phyloP scores from a whole-genome alignment of 2,888 invertebrate genomes.

The Andrena hattorfiana region DNA sequence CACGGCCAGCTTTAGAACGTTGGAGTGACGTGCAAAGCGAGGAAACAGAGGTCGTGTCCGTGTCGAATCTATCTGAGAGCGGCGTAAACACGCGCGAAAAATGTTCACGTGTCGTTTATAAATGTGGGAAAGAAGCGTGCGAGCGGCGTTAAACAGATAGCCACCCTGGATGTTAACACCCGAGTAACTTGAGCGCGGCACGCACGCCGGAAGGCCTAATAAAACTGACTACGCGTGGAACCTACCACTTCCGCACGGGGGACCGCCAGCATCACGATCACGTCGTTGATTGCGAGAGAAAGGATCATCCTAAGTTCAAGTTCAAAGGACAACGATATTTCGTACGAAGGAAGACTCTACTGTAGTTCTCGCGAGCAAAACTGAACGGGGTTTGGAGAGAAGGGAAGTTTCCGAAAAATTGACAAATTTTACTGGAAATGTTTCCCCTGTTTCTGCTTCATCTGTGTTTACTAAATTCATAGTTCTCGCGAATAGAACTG shows the following conservation, averaged over 20 bases:
- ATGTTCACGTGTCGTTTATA: constrained; percentile 43
- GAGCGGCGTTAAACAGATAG: constrained; percentile 64
- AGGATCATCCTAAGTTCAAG: constrained; percentile 48
- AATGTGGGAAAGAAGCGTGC: constrained; percentile 69
- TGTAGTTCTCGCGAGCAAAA: too few species aligned
- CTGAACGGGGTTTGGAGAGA: too few species aligned
- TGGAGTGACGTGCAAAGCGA: too few species aligned
- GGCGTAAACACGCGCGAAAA: constrained; percentile 19
- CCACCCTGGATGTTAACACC: constrained; percentile 67
- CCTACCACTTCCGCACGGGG: constrained; percentile 60
- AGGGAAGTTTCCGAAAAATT: too few species aligned
- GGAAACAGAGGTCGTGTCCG: background rate
- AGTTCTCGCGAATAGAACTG: too few species aligned
- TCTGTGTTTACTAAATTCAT: too few species aligned
- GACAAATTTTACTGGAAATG: too few species aligned
- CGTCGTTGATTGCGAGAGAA: constrained; percentile 24
- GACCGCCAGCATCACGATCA: constrained; percentile 26
- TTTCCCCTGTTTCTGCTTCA: too few species aligned
- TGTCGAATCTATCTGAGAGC: background rate
- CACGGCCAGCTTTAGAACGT: too few species aligned
- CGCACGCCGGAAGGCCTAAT: constrained; percentile 69
- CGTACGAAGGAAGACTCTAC: background rate
- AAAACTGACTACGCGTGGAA: constrained; percentile 60
- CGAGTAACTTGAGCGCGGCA: constrained; percentile 65
- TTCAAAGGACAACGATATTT: constrained; percentile 19